phyloP scores from a whole-genome alignment of 2,113 vertebrate species.

The Spizaetus ornatus region DNA sequence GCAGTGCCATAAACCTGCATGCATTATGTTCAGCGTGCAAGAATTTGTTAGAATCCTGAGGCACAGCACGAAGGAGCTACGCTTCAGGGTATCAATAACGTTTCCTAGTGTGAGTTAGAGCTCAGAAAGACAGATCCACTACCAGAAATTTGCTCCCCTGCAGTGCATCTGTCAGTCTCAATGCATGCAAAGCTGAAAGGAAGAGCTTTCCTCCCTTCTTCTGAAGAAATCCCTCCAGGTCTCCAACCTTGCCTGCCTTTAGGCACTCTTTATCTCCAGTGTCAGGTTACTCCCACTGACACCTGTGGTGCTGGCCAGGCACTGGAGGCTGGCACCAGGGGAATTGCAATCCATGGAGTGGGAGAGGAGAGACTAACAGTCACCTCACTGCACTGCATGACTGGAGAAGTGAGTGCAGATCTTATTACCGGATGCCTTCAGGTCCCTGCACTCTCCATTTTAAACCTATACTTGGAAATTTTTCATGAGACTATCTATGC shows the following conservation, averaged over 20 bases:
- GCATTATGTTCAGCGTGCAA: background rate
- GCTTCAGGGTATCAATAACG: background rate
- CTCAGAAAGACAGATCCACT: background rate
- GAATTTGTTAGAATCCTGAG: background rate
- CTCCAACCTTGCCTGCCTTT: background rate
- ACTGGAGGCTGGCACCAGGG: background rate
- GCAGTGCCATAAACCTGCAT: background rate
- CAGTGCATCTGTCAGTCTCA: background rate
- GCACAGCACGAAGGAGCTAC: background rate
- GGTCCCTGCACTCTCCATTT: background rate
- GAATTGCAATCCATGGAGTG: background rate
- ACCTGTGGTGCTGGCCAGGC: accelerated
- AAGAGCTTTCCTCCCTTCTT: background rate
- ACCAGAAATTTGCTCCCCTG: background rate
- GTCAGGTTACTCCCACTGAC: background rate
- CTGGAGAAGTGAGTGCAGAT: background rate
- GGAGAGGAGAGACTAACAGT: background rate
- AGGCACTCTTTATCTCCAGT: background rate
- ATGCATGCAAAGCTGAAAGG: background rate
- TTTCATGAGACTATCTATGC: background rate
- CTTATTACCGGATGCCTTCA: background rate
- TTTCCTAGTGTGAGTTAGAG: background rate
- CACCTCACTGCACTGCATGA: background rate
- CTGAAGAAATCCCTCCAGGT: background rate
- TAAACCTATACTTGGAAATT: background rate